Evolutionary conservation across 1,140 invertebrate species (phyloP).

Genomic region (Drosophila persimilis): DNA sequence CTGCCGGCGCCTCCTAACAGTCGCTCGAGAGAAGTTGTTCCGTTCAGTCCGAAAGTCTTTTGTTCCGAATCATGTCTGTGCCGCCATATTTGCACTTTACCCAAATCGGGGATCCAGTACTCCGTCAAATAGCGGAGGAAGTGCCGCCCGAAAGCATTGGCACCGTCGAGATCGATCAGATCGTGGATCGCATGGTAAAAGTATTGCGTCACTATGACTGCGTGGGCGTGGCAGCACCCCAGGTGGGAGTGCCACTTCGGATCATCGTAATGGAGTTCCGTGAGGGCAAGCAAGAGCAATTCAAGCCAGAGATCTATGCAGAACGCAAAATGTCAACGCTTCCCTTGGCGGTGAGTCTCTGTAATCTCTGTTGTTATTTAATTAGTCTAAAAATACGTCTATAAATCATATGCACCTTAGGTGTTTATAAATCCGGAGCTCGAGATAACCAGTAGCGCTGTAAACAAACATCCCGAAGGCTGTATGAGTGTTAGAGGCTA

Average conservation of each 20-base stretch:
- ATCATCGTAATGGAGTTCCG: slow-evolving; percentile 87
- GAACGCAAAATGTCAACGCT: slow-evolving; percentile 84
- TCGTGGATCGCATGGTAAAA: slow-evolving; percentile 85
- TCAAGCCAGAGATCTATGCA: slow-evolving; percentile 81
- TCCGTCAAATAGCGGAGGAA: slow-evolving; percentile 84
- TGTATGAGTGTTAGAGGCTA: slow-evolving; percentile 89
- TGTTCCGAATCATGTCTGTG: slow-evolving; percentile 20
- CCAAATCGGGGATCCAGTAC: slow-evolving; percentile 88
- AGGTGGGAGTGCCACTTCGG: slow-evolving; percentile 88
- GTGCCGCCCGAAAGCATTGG: slow-evolving; percentile 84
- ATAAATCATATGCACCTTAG: slow-evolving; percentile 70
- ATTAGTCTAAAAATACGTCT: neutral
- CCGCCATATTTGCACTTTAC: slow-evolving; percentile 87
- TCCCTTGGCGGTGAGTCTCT: slow-evolving; percentile 85
- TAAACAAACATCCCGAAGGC: slow-evolving; percentile 85
- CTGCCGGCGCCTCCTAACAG: slow-evolving; percentile 1
- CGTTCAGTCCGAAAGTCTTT: neutral
- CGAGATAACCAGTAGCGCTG: slow-evolving; percentile 86
- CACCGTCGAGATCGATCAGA: slow-evolving; percentile 85
- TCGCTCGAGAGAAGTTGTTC: slow-evolving; percentile 2
- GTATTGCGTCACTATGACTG: slow-evolving; percentile 86
- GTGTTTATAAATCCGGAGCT: slow-evolving; percentile 89
- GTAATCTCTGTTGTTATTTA: too few species aligned
- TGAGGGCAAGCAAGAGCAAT: slow-evolving; percentile 83
- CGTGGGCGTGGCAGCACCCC: slow-evolving; percentile 88